These are phyloP conservation scores for Osmoderma eremita DNA, from an alignment of 2,888 invertebrate species.

Conservation along the genomic window DNA sequence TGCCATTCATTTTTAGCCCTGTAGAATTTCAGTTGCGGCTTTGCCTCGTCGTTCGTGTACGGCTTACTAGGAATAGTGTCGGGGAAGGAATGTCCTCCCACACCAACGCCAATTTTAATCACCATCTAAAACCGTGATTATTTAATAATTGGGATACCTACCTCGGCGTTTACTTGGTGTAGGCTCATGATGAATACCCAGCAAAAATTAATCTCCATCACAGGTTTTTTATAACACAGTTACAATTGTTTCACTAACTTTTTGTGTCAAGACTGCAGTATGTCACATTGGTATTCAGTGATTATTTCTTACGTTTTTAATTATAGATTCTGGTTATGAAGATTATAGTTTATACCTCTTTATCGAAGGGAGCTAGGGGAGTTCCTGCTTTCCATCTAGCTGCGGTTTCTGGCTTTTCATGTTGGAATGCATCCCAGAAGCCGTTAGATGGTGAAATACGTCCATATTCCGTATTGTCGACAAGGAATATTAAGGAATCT, in stretches of 20 bases:
- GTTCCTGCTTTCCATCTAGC: constrained; percentile 69
- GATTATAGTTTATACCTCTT: constrained; percentile 60
- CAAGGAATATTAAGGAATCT: constrained; percentile 58
- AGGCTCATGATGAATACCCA: too few species aligned
- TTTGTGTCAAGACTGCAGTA: too few species aligned
- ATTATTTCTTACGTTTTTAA: too few species aligned
- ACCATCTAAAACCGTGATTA: constrained; percentile 29
- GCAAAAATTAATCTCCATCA: too few species aligned
- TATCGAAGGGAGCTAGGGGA: constrained; percentile 76
- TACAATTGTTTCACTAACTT: too few species aligned
- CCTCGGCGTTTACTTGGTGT: too few species aligned
- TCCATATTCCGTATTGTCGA: constrained; percentile 68
- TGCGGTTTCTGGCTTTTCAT: constrained; percentile 61
- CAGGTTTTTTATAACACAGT: too few species aligned
- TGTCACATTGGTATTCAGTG: too few species aligned
- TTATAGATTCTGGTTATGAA: too few species aligned
- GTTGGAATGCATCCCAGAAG: constrained; percentile 74
- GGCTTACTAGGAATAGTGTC: constrained; percentile 72
- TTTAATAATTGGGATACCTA: too few species aligned
- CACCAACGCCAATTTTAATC: constrained; percentile 72
- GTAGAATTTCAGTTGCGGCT: constrained; percentile 72
- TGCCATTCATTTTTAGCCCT: constrained; percentile 68
- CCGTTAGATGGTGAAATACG: constrained; percentile 67
- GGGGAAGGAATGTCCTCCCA: constrained; percentile 75
- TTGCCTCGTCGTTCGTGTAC: constrained; percentile 71